Conservation (phyloP, 2,113 vertebrate species). For the Rattus norvegicus region DNA sequence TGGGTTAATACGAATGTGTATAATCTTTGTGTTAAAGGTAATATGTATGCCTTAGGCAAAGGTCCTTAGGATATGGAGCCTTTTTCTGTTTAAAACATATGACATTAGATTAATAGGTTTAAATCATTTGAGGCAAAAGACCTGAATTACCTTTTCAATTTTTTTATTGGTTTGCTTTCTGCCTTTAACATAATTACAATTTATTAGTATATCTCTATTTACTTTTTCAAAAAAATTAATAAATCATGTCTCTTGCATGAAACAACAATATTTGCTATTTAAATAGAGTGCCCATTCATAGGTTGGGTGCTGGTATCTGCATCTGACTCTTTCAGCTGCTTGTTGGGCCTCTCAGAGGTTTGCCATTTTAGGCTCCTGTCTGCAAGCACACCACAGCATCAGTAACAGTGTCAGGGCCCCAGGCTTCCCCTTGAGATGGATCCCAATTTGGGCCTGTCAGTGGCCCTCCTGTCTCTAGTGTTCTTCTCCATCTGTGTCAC, state of each 20-base stretch:
- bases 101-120: conserved; percentile 49
- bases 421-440: too few relatives aligned
- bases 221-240: conserved; percentile 10
- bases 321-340: too few relatives aligned
- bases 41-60: not conserved
- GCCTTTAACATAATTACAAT: conserved; percentile 15
- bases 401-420: too few relatives aligned
- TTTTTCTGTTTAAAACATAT: conserved; percentile 1
- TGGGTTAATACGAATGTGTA: conserved; percentile 27
- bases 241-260: not conserved
- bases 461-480: too few relatives aligned
- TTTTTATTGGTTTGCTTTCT: conserved; percentile 21
- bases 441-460: too few relatives aligned
- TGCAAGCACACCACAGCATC: too few relatives aligned
- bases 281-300: conserved; percentile 3
- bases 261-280: conserved; percentile 12
- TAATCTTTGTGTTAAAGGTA: conserved; percentile 1
- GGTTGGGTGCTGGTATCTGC: too few relatives aligned
- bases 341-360: too few relatives aligned
- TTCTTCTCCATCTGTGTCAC: too few relatives aligned
- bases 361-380: too few relatives aligned
- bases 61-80: not conserved
- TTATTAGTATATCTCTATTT: conserved; percentile 11
- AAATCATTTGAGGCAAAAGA: not conserved
- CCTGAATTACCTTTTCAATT: not conserved